Evolutionary conservation across 1,140 invertebrate species (phyloP).

Genomic region (Chelonus insularis): DNA sequence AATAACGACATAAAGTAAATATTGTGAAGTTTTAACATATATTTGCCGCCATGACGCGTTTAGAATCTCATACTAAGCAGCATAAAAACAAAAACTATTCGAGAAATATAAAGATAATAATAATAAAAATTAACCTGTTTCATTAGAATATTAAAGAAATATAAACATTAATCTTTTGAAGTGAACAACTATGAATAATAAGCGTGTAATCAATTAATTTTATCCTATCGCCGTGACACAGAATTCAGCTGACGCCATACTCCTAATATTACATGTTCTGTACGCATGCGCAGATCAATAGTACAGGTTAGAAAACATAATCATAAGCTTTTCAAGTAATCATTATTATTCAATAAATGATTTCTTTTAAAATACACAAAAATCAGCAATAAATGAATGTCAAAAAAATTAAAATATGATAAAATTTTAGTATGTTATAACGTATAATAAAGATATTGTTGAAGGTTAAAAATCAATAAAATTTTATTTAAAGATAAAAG

Average conservation of each 20-base stretch:
- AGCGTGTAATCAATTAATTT: neutral
- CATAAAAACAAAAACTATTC: conserved; percentile 20
- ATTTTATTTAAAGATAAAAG: no score
- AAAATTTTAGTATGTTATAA: no score
- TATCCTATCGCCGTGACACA: conserved; percentile 38
- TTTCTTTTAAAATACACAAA: no score
- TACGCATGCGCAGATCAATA: conserved; percentile 9
- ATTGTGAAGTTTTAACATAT: conserved; percentile 34
- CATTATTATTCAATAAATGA: no score
- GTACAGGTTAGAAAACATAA: neutral
- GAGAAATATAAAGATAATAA: conserved; percentile 18
- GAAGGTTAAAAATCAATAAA: no score
- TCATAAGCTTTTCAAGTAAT: no score
- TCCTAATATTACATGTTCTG: conserved; percentile 24
- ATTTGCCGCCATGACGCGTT: conserved; percentile 49
- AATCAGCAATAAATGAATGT: no score
- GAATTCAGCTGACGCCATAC: conserved; percentile 49
- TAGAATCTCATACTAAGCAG: conserved; percentile 20
- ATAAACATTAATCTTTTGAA: neutral
- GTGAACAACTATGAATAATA: neutral
- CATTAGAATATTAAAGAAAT: conserved; percentile 40
- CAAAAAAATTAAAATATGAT: no score
- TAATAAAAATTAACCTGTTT: conserved; percentile 31
- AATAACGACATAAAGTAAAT: neutral
- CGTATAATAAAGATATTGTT: no score